phyloP scores from a whole-genome alignment of 2,797 vertebrate species.

The Eulemur albifrons region DNA sequence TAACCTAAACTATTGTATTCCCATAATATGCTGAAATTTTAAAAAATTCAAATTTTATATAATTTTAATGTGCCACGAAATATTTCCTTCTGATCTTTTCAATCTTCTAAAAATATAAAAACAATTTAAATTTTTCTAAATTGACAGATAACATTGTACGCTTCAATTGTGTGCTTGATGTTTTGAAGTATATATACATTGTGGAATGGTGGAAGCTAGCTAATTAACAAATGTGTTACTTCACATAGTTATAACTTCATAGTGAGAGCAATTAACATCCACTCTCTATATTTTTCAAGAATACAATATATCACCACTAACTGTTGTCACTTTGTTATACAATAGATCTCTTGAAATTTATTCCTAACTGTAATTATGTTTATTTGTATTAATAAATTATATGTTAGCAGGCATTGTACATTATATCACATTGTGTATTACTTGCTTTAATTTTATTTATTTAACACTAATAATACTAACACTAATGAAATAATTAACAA shows the following conservation, averaged over 20 bases:
- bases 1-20: too few species aligned
- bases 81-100: not conserved
- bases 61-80: not conserved
- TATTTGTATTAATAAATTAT: too few species aligned
- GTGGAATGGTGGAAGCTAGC: not conserved
- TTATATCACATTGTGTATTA: not conserved
- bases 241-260: not conserved
- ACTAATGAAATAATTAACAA: not conserved
- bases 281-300: not conserved
- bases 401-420: not conserved
- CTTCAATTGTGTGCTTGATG: not conserved
- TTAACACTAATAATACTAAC: not conserved
- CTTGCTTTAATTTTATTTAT: not conserved
- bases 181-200: not conserved
- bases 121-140: not conserved
- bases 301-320: not conserved
- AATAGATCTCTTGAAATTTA: not conserved
- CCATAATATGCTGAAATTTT: too few species aligned
- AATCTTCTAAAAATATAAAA: not conserved
- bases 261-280: not conserved
- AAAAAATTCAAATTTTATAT: not conserved
- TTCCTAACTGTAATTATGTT: not conserved
- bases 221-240: not conserved
- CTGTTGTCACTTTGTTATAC: not conserved
- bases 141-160: not conserved